Evolutionary conservation across 2,888 invertebrate species (phyloP).

Genomic region (Micoletzkya japonica): DNA sequence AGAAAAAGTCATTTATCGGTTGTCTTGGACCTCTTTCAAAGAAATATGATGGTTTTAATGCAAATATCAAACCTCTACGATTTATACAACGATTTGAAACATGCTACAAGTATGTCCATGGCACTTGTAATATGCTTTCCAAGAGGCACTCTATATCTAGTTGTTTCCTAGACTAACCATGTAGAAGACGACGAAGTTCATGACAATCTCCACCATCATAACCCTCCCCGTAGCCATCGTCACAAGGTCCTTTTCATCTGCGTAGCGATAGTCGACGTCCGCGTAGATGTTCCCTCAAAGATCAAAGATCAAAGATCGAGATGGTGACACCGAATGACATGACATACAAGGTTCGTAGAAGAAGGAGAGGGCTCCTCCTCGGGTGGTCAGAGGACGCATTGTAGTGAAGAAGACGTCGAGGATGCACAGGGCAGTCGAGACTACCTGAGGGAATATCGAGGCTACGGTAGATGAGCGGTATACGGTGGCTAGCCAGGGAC

Average conservation of each 20-base stretch:
- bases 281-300: slow-evolving; percentile 58
- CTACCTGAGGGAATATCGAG: slow-evolving; percentile 14
- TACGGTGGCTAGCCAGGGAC: too few species aligned
- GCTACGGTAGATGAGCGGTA: too few species aligned
- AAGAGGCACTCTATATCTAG: too few species aligned
- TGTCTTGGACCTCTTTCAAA: too few species aligned
- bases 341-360: slow-evolving; percentile 21
- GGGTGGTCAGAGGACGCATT: slow-evolving; percentile 19
- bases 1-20: too few species aligned
- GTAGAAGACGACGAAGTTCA: slow-evolving; percentile 52
- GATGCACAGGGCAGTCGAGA: slow-evolving; percentile 19
- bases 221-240: slow-evolving; percentile 59
- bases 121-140: too few species aligned
- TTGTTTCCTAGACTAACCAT: slow-evolving; percentile 39
- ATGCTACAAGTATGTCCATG: too few species aligned
- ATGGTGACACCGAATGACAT: neutral
- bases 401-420: slow-evolving; percentile 26
- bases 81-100: too few species aligned
- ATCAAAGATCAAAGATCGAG: slow-evolving; percentile 2
- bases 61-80: too few species aligned
- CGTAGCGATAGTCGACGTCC: slow-evolving; percentile 56
- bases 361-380: slow-evolving; percentile 12
- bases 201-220: slow-evolving; percentile 54
- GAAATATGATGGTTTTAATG: too few species aligned
- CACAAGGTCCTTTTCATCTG: slow-evolving; percentile 48